Conservation (phyloP, 2,113 vertebrate genomes). For the Pholis gunnellus region DNA sequence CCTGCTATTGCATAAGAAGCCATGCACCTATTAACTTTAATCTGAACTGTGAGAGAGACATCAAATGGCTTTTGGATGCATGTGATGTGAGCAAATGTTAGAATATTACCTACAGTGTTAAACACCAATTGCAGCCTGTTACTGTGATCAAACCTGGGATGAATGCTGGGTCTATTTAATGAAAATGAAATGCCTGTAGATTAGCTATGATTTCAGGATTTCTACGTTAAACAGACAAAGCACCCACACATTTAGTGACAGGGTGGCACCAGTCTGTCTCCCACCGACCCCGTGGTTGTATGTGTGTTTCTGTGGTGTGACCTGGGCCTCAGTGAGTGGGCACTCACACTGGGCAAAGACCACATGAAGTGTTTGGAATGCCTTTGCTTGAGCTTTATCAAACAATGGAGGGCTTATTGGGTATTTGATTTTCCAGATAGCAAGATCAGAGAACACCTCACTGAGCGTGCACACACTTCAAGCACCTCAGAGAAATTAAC, state of each 20-base stretch:
- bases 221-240: constrained; percentile 15
- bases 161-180: background rate
- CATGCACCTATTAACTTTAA: constrained; percentile 51
- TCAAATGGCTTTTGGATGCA: constrained; percentile 51
- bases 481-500: constrained; percentile 45
- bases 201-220: background rate
- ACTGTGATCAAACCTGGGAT: constrained; percentile 16
- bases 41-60: constrained; percentile 57
- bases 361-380: constrained; percentile 64
- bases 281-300: constrained; percentile 25
- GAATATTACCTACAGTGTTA: constrained; percentile 6
- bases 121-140: constrained; percentile 21
- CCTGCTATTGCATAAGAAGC: constrained; percentile 63
- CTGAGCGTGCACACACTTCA: constrained; percentile 43
- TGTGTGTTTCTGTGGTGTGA: constrained; percentile 32
- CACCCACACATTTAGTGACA: constrained; percentile 19
- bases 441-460: constrained; percentile 45
- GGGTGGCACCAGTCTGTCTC: constrained; percentile 39
- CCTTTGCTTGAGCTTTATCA: constrained; percentile 58
- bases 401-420: constrained; percentile 68
- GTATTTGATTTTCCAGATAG: constrained; percentile 63
- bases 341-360: constrained; percentile 45
- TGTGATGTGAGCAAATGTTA: constrained; percentile 31
- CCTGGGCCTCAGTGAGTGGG: constrained; percentile 44
- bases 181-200: constrained; percentile 2